phyloP scores from a whole-genome alignment of 2,113 vertebrate genomes.

The Hipposideros armiger region DNA sequence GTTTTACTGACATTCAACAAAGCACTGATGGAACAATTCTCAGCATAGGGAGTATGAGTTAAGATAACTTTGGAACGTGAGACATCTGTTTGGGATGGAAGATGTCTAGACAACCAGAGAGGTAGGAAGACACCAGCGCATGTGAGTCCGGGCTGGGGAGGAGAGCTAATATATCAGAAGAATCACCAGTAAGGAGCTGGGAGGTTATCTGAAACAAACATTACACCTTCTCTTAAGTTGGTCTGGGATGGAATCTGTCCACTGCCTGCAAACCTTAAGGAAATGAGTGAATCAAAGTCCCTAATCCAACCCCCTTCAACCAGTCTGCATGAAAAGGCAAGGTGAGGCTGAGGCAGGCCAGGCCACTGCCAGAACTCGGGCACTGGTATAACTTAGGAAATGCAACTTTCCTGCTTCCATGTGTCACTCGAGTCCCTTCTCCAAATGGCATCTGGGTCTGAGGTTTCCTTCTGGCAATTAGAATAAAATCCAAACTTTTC shows the following conservation, averaged over 20 bases:
- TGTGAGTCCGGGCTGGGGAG: neutral
- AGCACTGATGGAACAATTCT: neutral
- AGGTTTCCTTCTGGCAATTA: neutral
- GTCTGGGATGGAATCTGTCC: neutral
- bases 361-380: neutral
- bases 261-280: neutral
- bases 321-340: neutral
- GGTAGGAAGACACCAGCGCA: neutral
- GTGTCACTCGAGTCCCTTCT: neutral
- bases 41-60: neutral
- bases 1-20: neutral
- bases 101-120: neutral
- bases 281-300: neutral
- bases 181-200: neutral
- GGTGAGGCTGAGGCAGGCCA: neutral
- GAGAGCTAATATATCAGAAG: neutral
- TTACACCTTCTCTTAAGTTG: neutral
- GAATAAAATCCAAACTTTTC: neutral
- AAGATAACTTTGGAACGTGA: neutral
- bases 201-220: neutral
- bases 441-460: neutral
- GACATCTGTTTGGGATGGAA: neutral
- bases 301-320: neutral
- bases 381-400: neutral
- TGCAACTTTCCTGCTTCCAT: neutral